Evolutionary conservation across 2,888 invertebrate genomes (phyloP).

Genomic region (Silvanus unidentatus): DNA sequence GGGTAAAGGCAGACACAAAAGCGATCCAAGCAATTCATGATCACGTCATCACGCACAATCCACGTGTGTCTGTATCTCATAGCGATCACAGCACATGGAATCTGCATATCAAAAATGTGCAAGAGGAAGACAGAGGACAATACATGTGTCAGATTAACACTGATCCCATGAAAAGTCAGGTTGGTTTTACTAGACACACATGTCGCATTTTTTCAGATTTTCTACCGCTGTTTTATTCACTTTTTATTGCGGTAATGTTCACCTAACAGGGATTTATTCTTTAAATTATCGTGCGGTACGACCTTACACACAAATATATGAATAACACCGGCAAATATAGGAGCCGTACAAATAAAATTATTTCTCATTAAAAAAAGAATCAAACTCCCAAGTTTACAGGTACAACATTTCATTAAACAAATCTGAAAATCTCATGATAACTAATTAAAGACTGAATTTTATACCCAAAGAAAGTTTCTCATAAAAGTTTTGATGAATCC

Average conservation of each 20-base stretch:
- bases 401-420: too few relatives aligned
- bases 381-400: too few relatives aligned
- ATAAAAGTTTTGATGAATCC: too few relatives aligned
- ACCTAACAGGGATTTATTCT: conserved; percentile 3
- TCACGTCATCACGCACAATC: conserved; percentile 88
- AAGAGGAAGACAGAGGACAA: conserved; percentile 81
- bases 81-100: conserved; percentile 85
- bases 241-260: conserved; percentile 8
- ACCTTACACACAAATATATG: background rate
- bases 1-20: conserved; percentile 90
- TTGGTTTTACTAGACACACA: conserved; percentile 42
- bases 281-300: background rate
- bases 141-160: conserved; percentile 96
- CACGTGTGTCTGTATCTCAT: conserved; percentile 77
- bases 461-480: too few relatives aligned
- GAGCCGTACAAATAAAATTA: background rate
- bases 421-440: too few relatives aligned
- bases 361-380: background rate
- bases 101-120: conserved; percentile 78
- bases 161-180: conserved; percentile 91
- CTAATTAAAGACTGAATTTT: too few relatives aligned
- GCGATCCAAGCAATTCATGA: conserved; percentile 90
- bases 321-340: background rate
- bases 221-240: conserved; percentile 6
- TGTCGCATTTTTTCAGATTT: conserved; percentile 3